A percentile compares a stretch with the other conserved stretches of the same genome.
Evolutionary conservation across 2,888 invertebrate genomes (phyloP).

Genomic region (Plagodis pulveraria): DNA sequence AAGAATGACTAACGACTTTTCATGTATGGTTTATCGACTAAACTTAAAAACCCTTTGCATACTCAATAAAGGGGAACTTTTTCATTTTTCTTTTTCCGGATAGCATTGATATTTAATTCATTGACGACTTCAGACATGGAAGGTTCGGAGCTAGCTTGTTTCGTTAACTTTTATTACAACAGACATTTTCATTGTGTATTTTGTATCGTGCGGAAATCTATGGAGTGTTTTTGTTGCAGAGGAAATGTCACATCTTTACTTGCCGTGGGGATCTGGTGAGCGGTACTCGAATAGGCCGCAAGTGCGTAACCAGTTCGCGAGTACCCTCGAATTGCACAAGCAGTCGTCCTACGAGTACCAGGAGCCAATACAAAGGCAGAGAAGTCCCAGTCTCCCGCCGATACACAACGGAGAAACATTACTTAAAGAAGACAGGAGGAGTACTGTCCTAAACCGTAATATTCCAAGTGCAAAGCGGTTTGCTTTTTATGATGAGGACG

Average conservation of each 20-base stretch:
- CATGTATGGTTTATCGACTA: conserved; percentile 72
- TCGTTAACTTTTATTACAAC: conserved; percentile 19
- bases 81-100: conserved; percentile 55
- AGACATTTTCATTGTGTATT: not conserved
- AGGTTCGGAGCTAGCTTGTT: conserved; percentile 52
- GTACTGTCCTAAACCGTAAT: conserved; percentile 65
- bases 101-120: conserved; percentile 61
- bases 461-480: conserved; percentile 76
- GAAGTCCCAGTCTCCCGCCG: conserved; percentile 89
- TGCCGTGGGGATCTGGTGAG: conserved; percentile 89
- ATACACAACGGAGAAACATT: conserved; percentile 78
- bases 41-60: conserved; percentile 73
- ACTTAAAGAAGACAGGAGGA: conserved; percentile 63
- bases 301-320: conserved; percentile 79
- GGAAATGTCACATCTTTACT: conserved; percentile 91
- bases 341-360: conserved; percentile 75
- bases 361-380: conserved; percentile 73
- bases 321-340: conserved; percentile 73
- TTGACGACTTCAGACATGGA: conserved; percentile 64
- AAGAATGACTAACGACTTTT: conserved; percentile 44
- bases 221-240: conserved; percentile 80
- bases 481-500: conserved; percentile 80
- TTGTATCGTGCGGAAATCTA: not conserved
- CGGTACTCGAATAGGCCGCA: conserved; percentile 72
- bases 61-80: conserved; percentile 62